Evolutionary conservation across 2,888 invertebrate genomes (phyloP).

Genomic region (Himalopsyche tibetana): DNA sequence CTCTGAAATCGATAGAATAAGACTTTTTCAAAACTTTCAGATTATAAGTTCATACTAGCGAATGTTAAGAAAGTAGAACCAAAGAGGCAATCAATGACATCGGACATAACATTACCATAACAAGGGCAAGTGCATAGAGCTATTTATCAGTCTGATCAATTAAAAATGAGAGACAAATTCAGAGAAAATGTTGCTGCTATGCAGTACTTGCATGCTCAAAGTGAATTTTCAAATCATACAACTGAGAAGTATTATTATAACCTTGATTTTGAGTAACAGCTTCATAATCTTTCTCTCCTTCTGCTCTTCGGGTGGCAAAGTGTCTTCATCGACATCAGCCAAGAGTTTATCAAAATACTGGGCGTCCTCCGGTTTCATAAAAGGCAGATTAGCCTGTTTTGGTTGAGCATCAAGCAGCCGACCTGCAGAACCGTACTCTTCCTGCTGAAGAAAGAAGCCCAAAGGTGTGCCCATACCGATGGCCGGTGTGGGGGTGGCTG

Average conservation of each 20-base stretch:
- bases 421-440: constrained; percentile 90
- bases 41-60: no score
- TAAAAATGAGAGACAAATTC: no score
- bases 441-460: constrained; percentile 96
- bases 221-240: no score
- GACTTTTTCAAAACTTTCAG: no score
- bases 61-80: no score
- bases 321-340: constrained; percentile 98
- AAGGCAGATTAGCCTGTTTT: constrained; percentile 95
- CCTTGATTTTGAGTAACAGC: constrained; percentile 95
- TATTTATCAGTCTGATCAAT: no score
- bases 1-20: no score
- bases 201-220: no score
- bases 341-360: constrained; percentile 99
- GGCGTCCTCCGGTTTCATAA: constrained; percentile 99
- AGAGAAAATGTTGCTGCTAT: no score
- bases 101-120: no score
- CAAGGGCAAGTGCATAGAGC: no score
- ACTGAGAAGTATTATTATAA: constrained; percentile 63
- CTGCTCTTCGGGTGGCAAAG: constrained; percentile 95
- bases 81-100: no score
- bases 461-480: constrained; percentile 91
- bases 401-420: constrained; percentile 95
- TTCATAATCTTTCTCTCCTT: constrained; percentile 99
- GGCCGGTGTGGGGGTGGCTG: constrained; percentile 98